Evolutionary conservation across 2,888 invertebrate species (phyloP).

Genomic region (Scrobipalpa atriplicella): DNA sequence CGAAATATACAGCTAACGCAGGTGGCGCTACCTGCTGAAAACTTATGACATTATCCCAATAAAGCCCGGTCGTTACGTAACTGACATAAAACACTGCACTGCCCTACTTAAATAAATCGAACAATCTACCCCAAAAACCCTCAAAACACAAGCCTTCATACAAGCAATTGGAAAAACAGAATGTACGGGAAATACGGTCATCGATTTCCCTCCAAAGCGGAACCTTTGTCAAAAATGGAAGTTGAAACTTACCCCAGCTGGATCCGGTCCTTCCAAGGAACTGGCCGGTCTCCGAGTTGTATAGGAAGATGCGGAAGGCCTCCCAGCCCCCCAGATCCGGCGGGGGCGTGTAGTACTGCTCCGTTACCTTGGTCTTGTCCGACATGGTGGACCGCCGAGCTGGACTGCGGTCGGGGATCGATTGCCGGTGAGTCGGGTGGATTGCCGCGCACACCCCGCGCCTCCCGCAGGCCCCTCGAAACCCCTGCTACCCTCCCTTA

Average conservation of each 20-base stretch:
- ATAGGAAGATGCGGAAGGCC: constrained; percentile 92
- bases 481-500: constrained; percentile 66
- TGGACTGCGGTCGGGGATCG: constrained; percentile 77
- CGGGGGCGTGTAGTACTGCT: constrained; percentile 91
- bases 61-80: constrained; percentile 25
- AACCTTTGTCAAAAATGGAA: constrained; percentile 26
- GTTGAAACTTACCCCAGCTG: constrained; percentile 94
- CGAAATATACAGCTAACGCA: background rate
- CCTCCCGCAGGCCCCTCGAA: constrained; percentile 52
- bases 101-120: background rate
- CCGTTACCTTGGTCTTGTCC: constrained; percentile 87
- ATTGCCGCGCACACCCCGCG: constrained; percentile 41
- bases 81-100: constrained; percentile 14
- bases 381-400: constrained; percentile 84
- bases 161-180: background rate
- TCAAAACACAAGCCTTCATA: background rate
- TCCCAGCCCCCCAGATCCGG: constrained; percentile 93
- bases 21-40: constrained; percentile 10
- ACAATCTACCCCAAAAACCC: background rate
- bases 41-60: background rate
- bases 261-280: constrained; percentile 95
- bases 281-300: constrained; percentile 96
- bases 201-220: constrained; percentile 59
- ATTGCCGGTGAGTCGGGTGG: constrained; percentile 67
- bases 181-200: constrained; percentile 21